Conservation (phyloP, 2,113 vertebrate genomes). For the Uropsilus gracilis region DNA sequence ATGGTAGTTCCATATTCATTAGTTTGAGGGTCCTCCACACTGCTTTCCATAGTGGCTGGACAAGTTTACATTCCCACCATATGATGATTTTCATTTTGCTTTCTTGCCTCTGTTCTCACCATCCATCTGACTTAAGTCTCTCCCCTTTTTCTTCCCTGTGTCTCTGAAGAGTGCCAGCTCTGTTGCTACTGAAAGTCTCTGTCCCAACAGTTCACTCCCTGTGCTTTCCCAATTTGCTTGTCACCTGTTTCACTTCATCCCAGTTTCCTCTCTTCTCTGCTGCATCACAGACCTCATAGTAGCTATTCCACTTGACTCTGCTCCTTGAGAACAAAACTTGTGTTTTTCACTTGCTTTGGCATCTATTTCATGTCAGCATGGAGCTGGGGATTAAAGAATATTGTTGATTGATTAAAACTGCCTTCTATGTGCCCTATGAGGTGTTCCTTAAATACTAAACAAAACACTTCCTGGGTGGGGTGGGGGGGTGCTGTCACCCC, state of each 20-base stretch:
- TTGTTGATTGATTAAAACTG: background rate
- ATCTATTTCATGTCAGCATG: background rate
- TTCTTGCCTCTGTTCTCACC: background rate
- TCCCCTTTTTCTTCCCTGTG: background rate
- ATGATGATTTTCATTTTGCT: conserved; percentile 4
- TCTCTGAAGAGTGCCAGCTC: conserved; percentile 1
- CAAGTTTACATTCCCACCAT: no score
- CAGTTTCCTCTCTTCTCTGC: background rate
- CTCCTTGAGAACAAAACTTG: conserved; percentile 1
- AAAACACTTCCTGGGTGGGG: background rate
- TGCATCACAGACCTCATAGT: background rate
- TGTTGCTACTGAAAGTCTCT: background rate
- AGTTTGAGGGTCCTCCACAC: no score
- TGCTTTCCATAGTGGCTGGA: no score
- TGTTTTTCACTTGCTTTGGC: background rate
- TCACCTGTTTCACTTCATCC: background rate
- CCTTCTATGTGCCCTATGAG: background rate
- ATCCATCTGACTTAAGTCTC: background rate
- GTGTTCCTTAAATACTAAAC: background rate
- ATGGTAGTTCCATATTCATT: no score
- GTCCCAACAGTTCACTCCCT: background rate
- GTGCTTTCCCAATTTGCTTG: background rate
- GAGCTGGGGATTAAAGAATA: conserved; percentile 26
- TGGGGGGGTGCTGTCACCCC: background rate
- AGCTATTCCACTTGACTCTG: background rate